Conservation (phyloP, 2,797 vertebrate genomes). For the Peromyscus nudipes region DNA sequence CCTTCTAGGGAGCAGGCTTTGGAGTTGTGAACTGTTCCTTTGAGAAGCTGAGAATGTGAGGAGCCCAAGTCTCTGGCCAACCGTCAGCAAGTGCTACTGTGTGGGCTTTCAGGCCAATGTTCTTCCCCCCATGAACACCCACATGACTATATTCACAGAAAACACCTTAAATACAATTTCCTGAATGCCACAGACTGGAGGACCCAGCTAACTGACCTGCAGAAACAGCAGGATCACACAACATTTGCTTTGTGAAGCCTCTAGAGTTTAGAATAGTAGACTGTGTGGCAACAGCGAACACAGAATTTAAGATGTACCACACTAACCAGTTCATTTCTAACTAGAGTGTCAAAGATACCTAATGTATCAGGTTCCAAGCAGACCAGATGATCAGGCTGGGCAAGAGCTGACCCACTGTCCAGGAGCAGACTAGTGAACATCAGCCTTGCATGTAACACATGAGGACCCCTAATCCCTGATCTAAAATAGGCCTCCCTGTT, state of each 20-base stretch:
- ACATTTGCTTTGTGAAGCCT: neutral
- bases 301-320: neutral
- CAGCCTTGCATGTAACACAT: neutral
- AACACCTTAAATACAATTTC: neutral
- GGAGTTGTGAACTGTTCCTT: neutral
- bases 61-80: neutral
- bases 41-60: neutral
- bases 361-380: too few species aligned
- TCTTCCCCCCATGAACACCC: rapidly evolving
- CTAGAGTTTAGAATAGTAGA: neutral
- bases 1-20: neutral
- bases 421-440: neutral
- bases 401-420: rapidly evolving
- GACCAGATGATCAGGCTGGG: rapidly evolving
- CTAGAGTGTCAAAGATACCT: too few species aligned
- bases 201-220: neutral
- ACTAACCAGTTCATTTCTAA: neutral
- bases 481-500: neutral
- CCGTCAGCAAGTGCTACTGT: neutral
- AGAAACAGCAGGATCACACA: neutral
- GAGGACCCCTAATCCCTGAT: neutral
- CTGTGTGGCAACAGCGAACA: neutral
- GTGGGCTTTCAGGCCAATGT: neutral
- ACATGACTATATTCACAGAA: neutral
- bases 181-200: neutral